phyloP scores from a whole-genome alignment of 2,888 invertebrate species.

The Epinotia ramella region DNA sequence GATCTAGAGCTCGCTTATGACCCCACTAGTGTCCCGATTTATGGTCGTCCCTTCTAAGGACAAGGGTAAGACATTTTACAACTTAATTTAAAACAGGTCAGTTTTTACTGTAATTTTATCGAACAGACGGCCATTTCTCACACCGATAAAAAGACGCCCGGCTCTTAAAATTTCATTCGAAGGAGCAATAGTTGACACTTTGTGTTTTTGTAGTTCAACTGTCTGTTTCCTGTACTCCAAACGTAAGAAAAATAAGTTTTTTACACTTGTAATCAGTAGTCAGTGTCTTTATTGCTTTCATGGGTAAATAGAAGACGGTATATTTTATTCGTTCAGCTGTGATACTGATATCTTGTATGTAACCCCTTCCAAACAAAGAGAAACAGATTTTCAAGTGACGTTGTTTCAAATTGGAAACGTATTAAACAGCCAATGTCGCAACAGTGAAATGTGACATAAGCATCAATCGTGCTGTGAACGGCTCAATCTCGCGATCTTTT shows the following conservation, averaged over 20 bases:
- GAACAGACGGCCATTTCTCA: conserved; percentile 50
- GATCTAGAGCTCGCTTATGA: conserved; percentile 70
- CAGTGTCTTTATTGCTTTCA: too few species aligned
- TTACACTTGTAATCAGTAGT: too few species aligned
- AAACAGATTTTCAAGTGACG: conserved; percentile 1
- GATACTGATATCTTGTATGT: too few species aligned
- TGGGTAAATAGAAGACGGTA: too few species aligned
- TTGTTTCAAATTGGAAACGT: conserved; percentile 21
- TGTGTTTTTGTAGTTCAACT: conserved; percentile 16
- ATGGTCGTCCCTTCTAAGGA: conserved; percentile 71
- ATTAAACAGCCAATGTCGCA: conserved; percentile 48
- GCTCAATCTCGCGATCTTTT: conserved; percentile 76
- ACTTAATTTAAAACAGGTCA: conserved; percentile 76
- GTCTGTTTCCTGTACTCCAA: neutral
- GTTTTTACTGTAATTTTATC: conserved; percentile 59
- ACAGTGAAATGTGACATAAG: conserved; percentile 64
- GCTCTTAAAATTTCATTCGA: conserved; percentile 27
- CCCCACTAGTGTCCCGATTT: conserved; percentile 75
- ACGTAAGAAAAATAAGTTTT: neutral
- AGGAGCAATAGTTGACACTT: conserved; percentile 24
- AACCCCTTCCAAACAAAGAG: neutral
- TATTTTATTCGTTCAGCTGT: too few species aligned
- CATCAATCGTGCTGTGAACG: conserved; percentile 64
- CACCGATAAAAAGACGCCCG: conserved; percentile 47
- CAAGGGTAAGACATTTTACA: conserved; percentile 75